Evolutionary conservation across 2,797 vertebrate species (phyloP), one percentile per base, ranked within the genome.

Genomic region (Coranthus polyacanthus): DNA sequence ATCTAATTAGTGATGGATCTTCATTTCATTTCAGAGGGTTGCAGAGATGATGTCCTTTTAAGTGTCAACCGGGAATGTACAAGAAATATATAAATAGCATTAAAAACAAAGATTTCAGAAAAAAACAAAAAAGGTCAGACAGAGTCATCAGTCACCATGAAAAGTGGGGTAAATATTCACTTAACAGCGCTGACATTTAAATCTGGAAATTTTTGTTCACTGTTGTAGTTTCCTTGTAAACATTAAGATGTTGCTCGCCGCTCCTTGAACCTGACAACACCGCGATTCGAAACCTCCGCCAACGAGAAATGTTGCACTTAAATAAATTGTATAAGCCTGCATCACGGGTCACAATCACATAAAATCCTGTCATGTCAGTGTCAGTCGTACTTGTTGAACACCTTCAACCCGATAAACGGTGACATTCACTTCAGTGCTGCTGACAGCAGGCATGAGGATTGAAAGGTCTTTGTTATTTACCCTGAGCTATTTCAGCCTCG

Each of bases 401-500:
- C n/a, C n/a, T n/a, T 53, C 58, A 37, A 50, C 52, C 4, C 53
- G 47, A 77, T 68, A 58, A 63, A 72, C n/a, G n/a, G n/a, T 66
- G 73, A 73, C 51, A 62, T 55, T 70, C 54, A 67, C 44, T 61
- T 53, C 21, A 16, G 51, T 58, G 76, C 55, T 13, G 57, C 63
- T 24, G 50, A 64, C 63, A 52, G 20, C 18, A 36, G 38, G 49
- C 63, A 57, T 0, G 7, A 43, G 15, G 21, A 79, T 58, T 49
- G 43, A 76, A 75, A 77, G 69, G 72, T 79, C 59, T 49, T 22
- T 3, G 32, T 53, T 74, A 49, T 76, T 79, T 56, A 68, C 53
- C 3, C 3, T 12, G 44, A 62, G 45, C 37, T 17, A 16, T 32
- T 45, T 57, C 12, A 55, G 17, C 29, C 42, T 53, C 2, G 1